phyloP scores from a whole-genome alignment of 2,888 invertebrate species.

The Anticlea derivata region DNA sequence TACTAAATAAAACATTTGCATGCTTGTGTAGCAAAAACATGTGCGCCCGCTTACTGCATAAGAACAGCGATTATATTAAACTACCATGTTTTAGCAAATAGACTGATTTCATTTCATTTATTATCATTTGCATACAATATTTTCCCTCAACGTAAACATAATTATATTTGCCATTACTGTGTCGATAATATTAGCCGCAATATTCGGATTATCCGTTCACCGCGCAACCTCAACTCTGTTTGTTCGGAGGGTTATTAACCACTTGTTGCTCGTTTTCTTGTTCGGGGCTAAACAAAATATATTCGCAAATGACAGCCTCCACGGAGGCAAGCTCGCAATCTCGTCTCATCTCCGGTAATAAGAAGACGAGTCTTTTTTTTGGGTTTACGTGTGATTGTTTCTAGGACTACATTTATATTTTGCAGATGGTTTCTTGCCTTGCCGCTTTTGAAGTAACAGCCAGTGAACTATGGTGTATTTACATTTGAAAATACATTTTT shows the following conservation, averaged over 20 bases:
- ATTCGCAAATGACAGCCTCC: not conserved
- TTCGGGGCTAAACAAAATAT: not conserved
- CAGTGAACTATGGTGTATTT: no score
- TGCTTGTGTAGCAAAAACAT: no score
- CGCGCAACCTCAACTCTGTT: slow-evolving; percentile 2
- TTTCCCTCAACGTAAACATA: not conserved
- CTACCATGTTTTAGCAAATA: no score
- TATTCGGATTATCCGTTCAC: not conserved
- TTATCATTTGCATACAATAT: no score
- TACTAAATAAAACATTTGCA: no score
- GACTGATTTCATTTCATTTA: no score
- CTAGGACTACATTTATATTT: no score
- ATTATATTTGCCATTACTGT: not conserved
- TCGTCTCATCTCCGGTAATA: not conserved
- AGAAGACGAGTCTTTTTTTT: not conserved
- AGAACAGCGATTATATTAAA: no score
- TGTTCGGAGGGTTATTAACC: slow-evolving; percentile 16
- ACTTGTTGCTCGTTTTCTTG: slow-evolving; percentile 19
- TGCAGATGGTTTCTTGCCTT: no score
- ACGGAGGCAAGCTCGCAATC: not conserved
- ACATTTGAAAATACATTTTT: no score
- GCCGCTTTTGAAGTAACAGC: no score
- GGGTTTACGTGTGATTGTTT: not conserved
- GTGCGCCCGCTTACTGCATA: no score
- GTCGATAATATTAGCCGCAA: slow-evolving; percentile 13